Conservation (phyloP, 2,113 vertebrate species). For the Leptobrachium ailaonicum region DNA sequence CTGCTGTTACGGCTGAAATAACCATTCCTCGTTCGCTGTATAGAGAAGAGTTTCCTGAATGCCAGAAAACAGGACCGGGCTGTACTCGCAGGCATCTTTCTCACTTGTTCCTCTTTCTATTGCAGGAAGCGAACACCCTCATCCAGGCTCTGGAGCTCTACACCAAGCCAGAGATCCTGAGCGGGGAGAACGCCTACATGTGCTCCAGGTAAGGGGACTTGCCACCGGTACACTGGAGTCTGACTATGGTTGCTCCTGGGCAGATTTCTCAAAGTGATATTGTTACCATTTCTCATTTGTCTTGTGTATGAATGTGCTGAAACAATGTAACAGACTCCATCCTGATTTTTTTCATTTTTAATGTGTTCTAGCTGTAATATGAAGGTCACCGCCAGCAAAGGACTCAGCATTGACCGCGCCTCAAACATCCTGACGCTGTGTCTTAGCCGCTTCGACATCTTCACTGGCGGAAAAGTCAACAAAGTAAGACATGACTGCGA, state of each 20-base stretch:
- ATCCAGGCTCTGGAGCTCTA: conserved; percentile 88
- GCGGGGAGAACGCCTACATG: conserved; percentile 93
- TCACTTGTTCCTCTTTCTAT: neutral
- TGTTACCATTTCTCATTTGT: no score
- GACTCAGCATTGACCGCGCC: conserved; percentile 86
- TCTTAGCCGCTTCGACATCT: conserved; percentile 89
- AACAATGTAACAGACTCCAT: no score
- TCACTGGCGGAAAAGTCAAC: conserved; percentile 89
- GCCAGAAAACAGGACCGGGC: no score
- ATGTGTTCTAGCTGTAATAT: conserved; percentile 80
- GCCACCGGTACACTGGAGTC: no score
- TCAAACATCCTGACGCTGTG: conserved; percentile 90
- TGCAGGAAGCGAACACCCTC: conserved; percentile 83
- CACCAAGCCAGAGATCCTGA: conserved; percentile 85
- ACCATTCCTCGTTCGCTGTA: no score
- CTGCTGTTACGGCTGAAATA: no score
- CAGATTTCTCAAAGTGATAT: no score
- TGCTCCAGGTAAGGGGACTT: conserved; percentile 82
- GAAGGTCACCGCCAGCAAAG: conserved; percentile 90
- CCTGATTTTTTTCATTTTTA: no score
- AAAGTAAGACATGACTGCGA: conserved; percentile 70
- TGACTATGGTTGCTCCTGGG: no score
- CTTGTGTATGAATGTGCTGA: no score
- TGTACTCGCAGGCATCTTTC: neutral
- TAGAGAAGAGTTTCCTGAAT: no score